Evolutionary conservation across 2,113 vertebrate genomes (phyloP).

Genomic region (Otocyon megalotis): DNA sequence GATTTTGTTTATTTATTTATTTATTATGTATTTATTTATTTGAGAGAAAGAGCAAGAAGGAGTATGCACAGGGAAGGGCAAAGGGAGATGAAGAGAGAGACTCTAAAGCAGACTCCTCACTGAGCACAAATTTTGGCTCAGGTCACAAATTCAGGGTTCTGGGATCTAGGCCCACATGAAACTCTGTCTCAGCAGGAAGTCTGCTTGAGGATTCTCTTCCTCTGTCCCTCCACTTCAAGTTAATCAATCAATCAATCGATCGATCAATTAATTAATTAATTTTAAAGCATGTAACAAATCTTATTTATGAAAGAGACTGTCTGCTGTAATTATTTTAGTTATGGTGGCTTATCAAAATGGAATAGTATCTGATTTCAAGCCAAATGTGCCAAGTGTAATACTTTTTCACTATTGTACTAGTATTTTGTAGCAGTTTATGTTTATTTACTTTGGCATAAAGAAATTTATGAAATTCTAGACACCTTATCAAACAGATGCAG

Average conservation of each 20-base stretch:
- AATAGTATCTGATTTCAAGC: background rate
- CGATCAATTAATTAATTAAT: background rate
- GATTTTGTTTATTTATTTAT: too few species aligned
- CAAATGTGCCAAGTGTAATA: background rate
- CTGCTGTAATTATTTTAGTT: background rate
- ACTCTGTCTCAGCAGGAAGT: too few species aligned
- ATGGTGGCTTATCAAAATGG: background rate
- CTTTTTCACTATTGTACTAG: background rate
- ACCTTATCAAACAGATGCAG: background rate
- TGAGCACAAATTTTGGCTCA: too few species aligned
- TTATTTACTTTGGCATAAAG: background rate
- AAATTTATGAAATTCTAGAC: background rate
- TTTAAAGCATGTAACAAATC: background rate
- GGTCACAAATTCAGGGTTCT: too few species aligned
- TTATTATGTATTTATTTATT: background rate
- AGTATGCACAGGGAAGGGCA: too few species aligned
- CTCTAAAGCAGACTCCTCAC: too few species aligned
- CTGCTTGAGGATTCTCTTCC: too few species aligned
- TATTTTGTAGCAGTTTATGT: background rate
- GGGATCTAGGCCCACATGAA: too few species aligned
- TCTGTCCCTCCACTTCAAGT: too few species aligned
- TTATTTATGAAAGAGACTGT: background rate
- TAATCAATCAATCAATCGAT: too few species aligned
- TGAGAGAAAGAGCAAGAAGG: background rate
- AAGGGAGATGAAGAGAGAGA: too few species aligned